phyloP scores from a whole-genome alignment of 1,140 invertebrate genomes.

The Pentalonia nigronervosa region DNA sequence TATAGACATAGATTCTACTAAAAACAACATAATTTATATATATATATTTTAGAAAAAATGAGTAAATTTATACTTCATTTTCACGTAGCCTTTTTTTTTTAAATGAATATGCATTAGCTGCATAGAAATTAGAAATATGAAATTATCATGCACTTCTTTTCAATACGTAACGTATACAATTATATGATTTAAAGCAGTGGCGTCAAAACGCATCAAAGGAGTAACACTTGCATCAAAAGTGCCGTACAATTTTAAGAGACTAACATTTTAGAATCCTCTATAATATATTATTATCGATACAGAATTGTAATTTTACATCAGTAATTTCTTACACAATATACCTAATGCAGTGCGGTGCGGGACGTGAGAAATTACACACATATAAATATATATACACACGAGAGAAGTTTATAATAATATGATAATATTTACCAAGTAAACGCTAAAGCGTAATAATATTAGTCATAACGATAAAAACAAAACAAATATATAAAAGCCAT shows the following conservation, averaged over 20 bases:
- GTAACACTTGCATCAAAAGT: neutral
- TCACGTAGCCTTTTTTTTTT: neutral
- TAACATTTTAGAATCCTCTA: neutral
- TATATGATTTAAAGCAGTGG: neutral
- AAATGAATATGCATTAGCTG: neutral
- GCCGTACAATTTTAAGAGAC: neutral
- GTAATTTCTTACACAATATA: neutral
- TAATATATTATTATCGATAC: neutral
- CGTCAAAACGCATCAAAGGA: neutral
- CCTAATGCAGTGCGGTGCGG: neutral
- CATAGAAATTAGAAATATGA: neutral
- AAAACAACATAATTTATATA: neutral
- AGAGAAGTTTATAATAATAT: neutral
- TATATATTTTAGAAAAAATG: neutral
- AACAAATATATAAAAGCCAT: constrained; percentile 1
- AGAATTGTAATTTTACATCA: neutral
- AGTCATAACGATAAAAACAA: constrained; percentile 1
- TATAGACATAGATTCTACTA: neutral
- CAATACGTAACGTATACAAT: neutral
- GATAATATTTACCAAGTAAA: no score
- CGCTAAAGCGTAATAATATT: no score
- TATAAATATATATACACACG: neutral
- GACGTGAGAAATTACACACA: neutral
- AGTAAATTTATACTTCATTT: neutral
- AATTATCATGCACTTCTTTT: neutral